phyloP scores from a whole-genome alignment of 2,888 invertebrate species.

The Tetranychus truncatus region DNA sequence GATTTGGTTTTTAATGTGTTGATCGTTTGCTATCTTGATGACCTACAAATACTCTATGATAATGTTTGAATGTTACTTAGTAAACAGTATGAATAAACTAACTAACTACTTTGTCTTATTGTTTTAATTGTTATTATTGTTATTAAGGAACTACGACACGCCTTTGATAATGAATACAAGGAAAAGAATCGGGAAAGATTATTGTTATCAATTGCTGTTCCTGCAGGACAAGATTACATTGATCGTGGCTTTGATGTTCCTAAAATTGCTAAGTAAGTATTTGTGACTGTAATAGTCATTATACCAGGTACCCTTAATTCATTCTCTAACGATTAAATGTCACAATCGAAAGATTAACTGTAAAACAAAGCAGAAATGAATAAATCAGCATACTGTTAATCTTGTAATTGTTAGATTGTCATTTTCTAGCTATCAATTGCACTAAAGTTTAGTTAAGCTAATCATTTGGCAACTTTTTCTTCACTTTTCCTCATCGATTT shows the following conservation, averaged over 20 bases:
- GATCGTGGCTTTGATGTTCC: constrained; percentile 81
- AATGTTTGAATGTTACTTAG: neutral
- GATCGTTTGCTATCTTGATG: too few relatives aligned
- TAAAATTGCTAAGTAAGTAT: constrained; percentile 53
- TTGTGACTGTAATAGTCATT: neutral
- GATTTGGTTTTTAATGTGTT: too few relatives aligned
- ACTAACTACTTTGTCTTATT: neutral
- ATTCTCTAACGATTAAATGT: neutral
- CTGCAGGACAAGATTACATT: constrained; percentile 77
- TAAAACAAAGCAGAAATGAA: too few relatives aligned
- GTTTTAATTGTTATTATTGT: neutral
- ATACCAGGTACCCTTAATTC: neutral
- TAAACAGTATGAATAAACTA: neutral
- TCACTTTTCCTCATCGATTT: too few relatives aligned
- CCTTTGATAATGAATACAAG: constrained; percentile 65
- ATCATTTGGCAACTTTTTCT: too few relatives aligned
- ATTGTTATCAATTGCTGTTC: constrained; percentile 76
- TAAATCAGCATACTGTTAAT: too few relatives aligned
- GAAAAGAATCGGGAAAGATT: constrained; percentile 62
- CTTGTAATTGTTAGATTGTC: too few relatives aligned
- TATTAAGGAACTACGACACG: constrained; percentile 58
- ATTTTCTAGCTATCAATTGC: too few relatives aligned
- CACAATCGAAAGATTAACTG: too few relatives aligned
- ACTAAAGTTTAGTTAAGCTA: too few relatives aligned
- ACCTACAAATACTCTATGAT: too few relatives aligned